These are phyloP conservation scores for Ondatra zibethicus DNA, from an alignment of 2,113 vertebrate species.

Conservation along the genomic window DNA sequence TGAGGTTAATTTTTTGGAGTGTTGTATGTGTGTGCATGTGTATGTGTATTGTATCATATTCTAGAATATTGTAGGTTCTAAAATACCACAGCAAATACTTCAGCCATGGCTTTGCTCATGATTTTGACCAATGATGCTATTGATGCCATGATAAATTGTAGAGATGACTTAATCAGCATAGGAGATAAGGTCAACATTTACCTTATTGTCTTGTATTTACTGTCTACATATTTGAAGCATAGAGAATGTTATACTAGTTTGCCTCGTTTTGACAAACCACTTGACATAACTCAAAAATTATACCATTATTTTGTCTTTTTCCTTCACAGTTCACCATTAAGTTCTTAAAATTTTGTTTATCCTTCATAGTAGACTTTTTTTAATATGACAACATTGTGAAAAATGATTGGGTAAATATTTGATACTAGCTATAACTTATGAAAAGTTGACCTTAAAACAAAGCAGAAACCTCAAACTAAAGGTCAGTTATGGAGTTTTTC, in stretches of 20 bases:
- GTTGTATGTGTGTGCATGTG: neutral
- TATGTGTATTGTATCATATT: neutral
- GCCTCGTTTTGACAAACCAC: neutral
- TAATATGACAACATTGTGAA: neutral
- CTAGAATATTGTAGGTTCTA: neutral
- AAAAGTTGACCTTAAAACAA: neutral
- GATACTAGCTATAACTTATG: neutral
- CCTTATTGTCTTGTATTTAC: neutral
- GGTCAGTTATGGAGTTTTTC: neutral
- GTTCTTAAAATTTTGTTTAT: neutral
- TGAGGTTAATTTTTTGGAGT: neutral
- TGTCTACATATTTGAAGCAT: neutral
- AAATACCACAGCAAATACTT: neutral
- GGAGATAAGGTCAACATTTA: neutral
- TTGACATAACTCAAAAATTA: neutral
- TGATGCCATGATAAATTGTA: neutral
- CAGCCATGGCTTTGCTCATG: neutral
- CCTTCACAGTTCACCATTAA: neutral
- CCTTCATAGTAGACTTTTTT: neutral
- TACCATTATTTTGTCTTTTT: neutral
- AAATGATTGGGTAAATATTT: neutral
- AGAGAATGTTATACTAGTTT: neutral
- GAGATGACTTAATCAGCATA: neutral
- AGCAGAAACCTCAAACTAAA: neutral
- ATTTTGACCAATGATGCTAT: neutral